A percentile compares a stretch with the other conserved stretches of the same genome.
These are phyloP conservation scores for Danio jaintianensis DNA, from an alignment of 2,797 vertebrate genomes.

Conservation along the genomic window DNA sequence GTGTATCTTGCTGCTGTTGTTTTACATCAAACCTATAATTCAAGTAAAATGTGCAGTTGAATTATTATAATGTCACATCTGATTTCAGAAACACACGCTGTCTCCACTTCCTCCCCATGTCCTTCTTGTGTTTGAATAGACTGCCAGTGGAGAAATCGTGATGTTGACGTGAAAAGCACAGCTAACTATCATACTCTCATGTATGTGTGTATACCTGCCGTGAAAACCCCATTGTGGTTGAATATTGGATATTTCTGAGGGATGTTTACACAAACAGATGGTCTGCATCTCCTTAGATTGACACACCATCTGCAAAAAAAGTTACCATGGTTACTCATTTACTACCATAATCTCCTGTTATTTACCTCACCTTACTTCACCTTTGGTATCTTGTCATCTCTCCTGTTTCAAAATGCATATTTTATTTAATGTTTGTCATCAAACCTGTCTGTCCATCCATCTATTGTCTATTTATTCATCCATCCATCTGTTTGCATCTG, in stretches of 20 bases:
- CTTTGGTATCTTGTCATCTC: not conserved
- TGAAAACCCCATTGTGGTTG: conserved; percentile 13
- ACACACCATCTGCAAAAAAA: conserved; percentile 42
- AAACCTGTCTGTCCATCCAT: no score
- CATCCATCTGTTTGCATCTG: no score
- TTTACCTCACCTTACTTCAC: conserved; percentile 15
- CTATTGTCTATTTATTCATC: no score
- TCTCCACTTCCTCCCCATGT: not conserved
- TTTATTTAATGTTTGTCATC: not conserved
- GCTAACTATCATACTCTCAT: not conserved
- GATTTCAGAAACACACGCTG: not conserved
- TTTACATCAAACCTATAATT: not conserved
- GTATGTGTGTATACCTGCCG: not conserved
- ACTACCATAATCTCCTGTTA: conserved; percentile 22
- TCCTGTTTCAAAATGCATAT: not conserved
- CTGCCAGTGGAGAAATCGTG: not conserved
- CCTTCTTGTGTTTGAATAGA: not conserved
- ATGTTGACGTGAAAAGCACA: conserved; percentile 2
- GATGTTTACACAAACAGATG: conserved; percentile 50
- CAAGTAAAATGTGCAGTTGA: not conserved
- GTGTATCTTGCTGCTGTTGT: not conserved
- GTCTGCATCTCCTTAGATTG: conserved; percentile 41
- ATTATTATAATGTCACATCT: not conserved
- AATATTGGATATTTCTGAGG: conserved; percentile 24
- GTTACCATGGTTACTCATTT: conserved; percentile 47